Base-by-base conservation (phyloP, 2,797 vertebrate genomes). In the Buphagus erythrorhynchus region DNA sequence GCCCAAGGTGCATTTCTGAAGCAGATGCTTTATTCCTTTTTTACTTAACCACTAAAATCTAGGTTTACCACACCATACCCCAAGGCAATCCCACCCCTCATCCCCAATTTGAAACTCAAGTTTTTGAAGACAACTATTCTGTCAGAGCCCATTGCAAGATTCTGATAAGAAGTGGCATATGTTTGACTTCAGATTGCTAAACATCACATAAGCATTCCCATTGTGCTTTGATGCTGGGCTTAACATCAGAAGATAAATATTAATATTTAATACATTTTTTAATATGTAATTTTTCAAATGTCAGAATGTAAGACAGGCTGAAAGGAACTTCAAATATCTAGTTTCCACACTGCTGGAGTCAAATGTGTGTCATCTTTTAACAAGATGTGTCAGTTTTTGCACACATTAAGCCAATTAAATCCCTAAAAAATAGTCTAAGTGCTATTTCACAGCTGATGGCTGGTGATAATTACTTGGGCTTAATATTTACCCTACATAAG, bases 391-490 rank as follows among this genome's bases (percentile, higher is more conserved):
- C 89, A 86, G 51, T 0, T 95, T 94, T 94, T 69, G 69, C 66
- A 92, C 66, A 78, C 36, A 93, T 78, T 96, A 95, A 93, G 76
- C 69, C 93, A 97, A 95, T 96, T 96, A 96, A 94, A 91, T 75
- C 38, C 45, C 76, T 54, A 78, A 95, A 94, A 96, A 86, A 81
- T 57, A 91, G 69, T 65, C 49, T 75, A 90, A 94, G 66, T 90
- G 76, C 40, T 91, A 84, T 90, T 96, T 95, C 95, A 95, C 87
- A 95, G 93, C 51, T 94, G 91, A 94, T 86, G 38, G 66, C 69
- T 92, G 69, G 66, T 91, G 91, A 95, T 96, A 95, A 97, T 91
- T 95, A 92, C 73, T 86, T 84, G 71, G 82, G 87, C 38, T 94
- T 88, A 94, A 88, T 93, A 96, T 95, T 91, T 97, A 93, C 59